phyloP scores from a whole-genome alignment of 1,140 invertebrate genomes.

The Polypedilum pembai region DNA sequence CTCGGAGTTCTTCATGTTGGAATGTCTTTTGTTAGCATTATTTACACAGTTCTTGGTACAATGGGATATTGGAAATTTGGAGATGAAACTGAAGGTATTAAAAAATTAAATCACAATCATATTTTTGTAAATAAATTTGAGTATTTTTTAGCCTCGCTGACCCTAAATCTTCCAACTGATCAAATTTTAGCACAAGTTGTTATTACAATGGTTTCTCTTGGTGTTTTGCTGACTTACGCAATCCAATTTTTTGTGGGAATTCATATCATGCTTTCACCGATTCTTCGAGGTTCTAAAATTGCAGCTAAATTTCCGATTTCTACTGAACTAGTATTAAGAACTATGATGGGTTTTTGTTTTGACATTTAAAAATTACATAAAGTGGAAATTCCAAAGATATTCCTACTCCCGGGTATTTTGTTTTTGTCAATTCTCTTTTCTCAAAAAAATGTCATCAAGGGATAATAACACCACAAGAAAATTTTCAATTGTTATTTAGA shows the following conservation, averaged over 20 bases:
- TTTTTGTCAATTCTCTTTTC: no score
- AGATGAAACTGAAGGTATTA: constrained; percentile 46
- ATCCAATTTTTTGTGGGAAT: constrained; percentile 79
- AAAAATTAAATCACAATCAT: no score
- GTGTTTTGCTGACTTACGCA: constrained; percentile 64
- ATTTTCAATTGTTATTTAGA: no score
- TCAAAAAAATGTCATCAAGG: no score
- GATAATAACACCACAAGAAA: no score
- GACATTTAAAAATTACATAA: not conserved
- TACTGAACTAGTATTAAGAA: constrained; percentile 56
- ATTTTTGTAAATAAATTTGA: no score
- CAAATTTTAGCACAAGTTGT: constrained; percentile 48
- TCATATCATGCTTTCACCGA: constrained; percentile 52
- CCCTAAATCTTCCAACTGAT: constrained; percentile 53
- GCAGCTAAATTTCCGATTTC: constrained; percentile 46
- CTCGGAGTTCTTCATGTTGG: constrained; percentile 76
- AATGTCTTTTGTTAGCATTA: constrained; percentile 65
- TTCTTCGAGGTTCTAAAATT: constrained; percentile 41
- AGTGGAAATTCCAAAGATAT: not conserved
- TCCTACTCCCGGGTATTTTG: not conserved
- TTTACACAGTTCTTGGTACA: constrained; percentile 75
- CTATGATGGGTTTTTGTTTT: constrained; percentile 48
- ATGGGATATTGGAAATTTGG: constrained; percentile 79
- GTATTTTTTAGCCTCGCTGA: constrained; percentile 56
- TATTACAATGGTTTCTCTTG: constrained; percentile 61